Conservation (phyloP, 1,140 invertebrate genomes). For the Chymomyza costata region DNA sequence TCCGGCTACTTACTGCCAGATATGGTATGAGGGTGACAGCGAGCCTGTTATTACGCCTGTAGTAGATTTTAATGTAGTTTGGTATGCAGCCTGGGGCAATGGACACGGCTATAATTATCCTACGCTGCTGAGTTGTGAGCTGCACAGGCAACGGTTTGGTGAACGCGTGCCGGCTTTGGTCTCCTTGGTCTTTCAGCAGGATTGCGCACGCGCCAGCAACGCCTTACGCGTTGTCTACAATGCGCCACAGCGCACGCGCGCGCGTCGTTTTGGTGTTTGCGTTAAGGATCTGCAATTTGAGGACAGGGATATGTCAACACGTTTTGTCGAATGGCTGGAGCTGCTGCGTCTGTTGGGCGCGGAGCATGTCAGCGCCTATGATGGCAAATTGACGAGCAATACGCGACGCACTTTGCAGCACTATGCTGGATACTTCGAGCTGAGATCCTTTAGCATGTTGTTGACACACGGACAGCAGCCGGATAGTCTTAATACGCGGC, state of each 20-base stretch:
- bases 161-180: conserved; percentile 32
- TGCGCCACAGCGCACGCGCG: conserved; percentile 55
- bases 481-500: conserved; percentile 87
- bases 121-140: conserved; percentile 86
- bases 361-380: conserved; percentile 90
- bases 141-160: conserved; percentile 75
- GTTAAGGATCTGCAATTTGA: conserved; percentile 93
- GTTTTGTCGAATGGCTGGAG: conserved; percentile 95
- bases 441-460: conserved; percentile 88
- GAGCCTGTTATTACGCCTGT: conserved; percentile 84
- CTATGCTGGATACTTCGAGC: conserved; percentile 84
- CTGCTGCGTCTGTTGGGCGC: conserved; percentile 88
- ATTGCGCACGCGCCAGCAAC: conserved; percentile 87
- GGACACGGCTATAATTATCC: conserved; percentile 89
- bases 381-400: conserved; percentile 40
- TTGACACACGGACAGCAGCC: conserved; percentile 81
- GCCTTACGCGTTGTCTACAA: conserved; percentile 86
- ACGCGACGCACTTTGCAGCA: conserved; percentile 79
- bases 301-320: conserved; percentile 88
- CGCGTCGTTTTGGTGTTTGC: conserved; percentile 90
- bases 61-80: conserved; percentile 89
- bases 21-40: conserved; percentile 87
- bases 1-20: conserved; percentile 78
- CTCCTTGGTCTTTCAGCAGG: conserved; percentile 79
- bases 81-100: conserved; percentile 92